Percentiles rank a stretch among this genome's conserved stretches.
Conservation (phyloP, 2,888 invertebrate species). For the Chrysomela aeneicollis region DNA sequence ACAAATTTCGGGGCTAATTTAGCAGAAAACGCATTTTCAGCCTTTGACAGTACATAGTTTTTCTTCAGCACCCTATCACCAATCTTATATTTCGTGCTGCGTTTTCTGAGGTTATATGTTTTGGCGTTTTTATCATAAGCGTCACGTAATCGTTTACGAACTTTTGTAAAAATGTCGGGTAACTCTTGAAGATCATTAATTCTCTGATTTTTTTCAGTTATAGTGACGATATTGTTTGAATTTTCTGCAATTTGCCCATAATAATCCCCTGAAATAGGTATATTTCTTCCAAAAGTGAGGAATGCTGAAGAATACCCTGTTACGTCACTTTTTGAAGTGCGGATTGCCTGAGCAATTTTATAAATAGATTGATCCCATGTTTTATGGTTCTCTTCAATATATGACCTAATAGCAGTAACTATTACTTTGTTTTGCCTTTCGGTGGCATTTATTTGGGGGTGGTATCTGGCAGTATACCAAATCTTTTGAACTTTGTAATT, state of each 20-base stretch:
- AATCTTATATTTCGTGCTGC: conserved; percentile 27
- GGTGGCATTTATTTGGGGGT: conserved; percentile 52
- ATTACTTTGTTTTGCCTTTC: conserved; percentile 50
- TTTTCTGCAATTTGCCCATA: conserved; percentile 31
- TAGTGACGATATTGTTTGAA: conserved; percentile 12
- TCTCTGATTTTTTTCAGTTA: background rate
- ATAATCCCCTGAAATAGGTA: conserved; percentile 11
- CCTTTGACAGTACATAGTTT: too few relatives aligned
- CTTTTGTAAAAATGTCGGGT: conserved; percentile 16
- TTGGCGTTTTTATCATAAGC: conserved; percentile 28
- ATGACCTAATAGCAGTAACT: conserved; percentile 42
- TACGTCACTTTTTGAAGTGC: conserved; percentile 34
- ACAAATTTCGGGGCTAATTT: conserved; percentile 39
- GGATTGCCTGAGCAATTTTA: conserved; percentile 35
- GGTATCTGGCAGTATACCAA: conserved; percentile 45
- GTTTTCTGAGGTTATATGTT: conserved; percentile 30
- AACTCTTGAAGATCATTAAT: conserved; percentile 20
- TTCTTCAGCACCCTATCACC: conserved; percentile 38
- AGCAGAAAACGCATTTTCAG: conserved; percentile 27
- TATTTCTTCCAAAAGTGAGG: conserved; percentile 28
- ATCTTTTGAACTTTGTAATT: conserved; percentile 37
- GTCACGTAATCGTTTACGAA: conserved; percentile 16
- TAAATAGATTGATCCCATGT: conserved; percentile 23
- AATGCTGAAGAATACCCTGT: conserved; percentile 33
- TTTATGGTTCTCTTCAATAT: conserved; percentile 29